phyloP scores from a whole-genome alignment of 2,888 invertebrate genomes.

The Polydesmus complanatus region DNA sequence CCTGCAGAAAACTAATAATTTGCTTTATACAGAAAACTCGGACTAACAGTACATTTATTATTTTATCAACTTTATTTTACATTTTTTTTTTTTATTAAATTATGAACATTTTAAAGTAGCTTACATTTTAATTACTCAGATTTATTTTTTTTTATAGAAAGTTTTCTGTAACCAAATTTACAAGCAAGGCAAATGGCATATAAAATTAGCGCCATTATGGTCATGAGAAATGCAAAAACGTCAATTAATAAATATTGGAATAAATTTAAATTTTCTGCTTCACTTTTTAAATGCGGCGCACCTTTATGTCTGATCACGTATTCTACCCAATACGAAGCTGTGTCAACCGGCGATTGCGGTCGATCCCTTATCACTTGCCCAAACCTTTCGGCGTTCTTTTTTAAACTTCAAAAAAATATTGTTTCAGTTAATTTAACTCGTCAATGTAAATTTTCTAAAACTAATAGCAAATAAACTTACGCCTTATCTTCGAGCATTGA shows the following conservation, averaged over 20 bases:
- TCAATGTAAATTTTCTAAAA: not conserved
- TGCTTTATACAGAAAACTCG: no score
- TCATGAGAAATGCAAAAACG: conserved; percentile 1
- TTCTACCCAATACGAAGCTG: conserved; percentile 14
- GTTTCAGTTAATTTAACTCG: not conserved
- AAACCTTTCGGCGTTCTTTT: conserved; percentile 1
- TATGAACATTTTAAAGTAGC: not conserved
- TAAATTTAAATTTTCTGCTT: conserved; percentile 9
- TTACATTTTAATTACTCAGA: not conserved
- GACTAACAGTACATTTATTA: no score
- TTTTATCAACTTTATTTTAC: no score
- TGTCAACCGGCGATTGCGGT: conserved; percentile 9
- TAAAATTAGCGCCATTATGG: not conserved
- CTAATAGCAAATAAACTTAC: not conserved
- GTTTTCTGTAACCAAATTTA: not conserved
- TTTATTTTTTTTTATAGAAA: not conserved
- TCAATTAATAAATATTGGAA: conserved; percentile 12
- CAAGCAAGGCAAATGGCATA: not conserved
- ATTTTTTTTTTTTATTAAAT: not conserved
- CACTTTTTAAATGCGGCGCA: conserved; percentile 8
- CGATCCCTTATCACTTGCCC: conserved; percentile 5
- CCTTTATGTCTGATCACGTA: conserved; percentile 15
- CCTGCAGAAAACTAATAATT: no score
- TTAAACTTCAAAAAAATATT: conserved; percentile 1
- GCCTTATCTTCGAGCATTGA: not conserved